These are phyloP conservation scores for Calliscelio sp. DNA, from an alignment of 2,888 invertebrate genomes.

Conservation along the genomic window DNA sequence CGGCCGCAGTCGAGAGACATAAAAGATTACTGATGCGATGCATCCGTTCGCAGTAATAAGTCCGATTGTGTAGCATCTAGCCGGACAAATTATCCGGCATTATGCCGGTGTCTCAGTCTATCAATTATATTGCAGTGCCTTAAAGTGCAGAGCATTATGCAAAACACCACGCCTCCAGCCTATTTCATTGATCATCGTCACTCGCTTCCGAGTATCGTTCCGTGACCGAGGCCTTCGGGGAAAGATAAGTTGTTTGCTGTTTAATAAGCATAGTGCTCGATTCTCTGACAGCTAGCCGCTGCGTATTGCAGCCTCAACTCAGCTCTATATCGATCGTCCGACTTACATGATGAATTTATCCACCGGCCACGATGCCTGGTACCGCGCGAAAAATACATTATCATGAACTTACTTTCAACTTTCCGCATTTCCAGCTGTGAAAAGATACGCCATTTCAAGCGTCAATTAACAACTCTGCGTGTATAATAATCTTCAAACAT, in stretches of 20 bases:
- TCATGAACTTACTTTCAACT: conserved; percentile 35
- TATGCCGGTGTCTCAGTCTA: conserved; percentile 84
- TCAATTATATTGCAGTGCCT: conserved; percentile 81
- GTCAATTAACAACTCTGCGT: conserved; percentile 25
- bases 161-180: conserved; percentile 78
- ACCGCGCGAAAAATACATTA: conserved; percentile 44
- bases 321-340: conserved; percentile 49
- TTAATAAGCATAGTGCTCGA: conserved; percentile 67
- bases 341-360: conserved; percentile 32
- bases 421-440: conserved; percentile 20
- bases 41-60: conserved; percentile 86
- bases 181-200: conserved; percentile 84
- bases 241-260: conserved; percentile 67
- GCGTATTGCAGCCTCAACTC: conserved; percentile 15
- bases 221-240: conserved; percentile 54
- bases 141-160: conserved; percentile 72
- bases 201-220: conserved; percentile 74
- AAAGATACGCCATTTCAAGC: conserved; percentile 22
- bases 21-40: conserved; percentile 85
- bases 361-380: conserved; percentile 31
- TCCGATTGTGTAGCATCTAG: conserved; percentile 84
- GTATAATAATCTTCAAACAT: neutral
- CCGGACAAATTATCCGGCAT: conserved; percentile 85
- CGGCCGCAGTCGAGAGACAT: conserved; percentile 78
- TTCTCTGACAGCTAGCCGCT: conserved; percentile 49